These are phyloP conservation scores for Apodemus speciosus DNA, from an alignment of 2,113 vertebrate genomes.

Conservation along the genomic window DNA sequence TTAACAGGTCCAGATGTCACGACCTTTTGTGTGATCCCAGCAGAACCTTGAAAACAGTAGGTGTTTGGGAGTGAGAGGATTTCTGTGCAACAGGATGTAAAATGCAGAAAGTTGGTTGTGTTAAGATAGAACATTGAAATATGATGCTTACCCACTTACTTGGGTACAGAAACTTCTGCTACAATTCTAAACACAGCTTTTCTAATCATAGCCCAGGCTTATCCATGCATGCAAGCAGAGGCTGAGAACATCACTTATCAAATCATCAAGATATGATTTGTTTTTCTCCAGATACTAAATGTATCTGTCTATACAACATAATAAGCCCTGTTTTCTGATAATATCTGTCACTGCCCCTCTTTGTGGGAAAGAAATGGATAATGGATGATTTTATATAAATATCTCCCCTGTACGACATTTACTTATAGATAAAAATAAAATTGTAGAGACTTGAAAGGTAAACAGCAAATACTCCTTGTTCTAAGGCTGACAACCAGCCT, in stretches of 20 bases:
- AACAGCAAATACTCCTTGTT: neutral
- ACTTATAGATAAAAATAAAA: neutral
- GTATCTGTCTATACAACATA: conserved; percentile 28
- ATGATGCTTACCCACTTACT: neutral
- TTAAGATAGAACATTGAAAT: conserved; percentile 18
- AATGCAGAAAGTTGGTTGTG: conserved; percentile 7
- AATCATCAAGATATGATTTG: neutral
- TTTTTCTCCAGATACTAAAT: conserved; percentile 12
- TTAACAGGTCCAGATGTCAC: too few relatives aligned
- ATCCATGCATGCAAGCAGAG: neutral
- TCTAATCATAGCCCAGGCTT: neutral
- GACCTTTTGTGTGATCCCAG: neutral
- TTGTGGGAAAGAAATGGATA: neutral
- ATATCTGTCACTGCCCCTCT: neutral
- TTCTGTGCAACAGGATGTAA: neutral
- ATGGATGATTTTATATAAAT: neutral
- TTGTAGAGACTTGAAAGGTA: neutral
- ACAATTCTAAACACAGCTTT: neutral
- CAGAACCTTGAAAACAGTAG: neutral
- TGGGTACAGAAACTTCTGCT: neutral
- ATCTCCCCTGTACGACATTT: neutral
- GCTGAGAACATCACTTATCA: neutral
- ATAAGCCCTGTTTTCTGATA: neutral
- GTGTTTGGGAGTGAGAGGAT: neutral
- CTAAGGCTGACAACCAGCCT: neutral